Evolutionary conservation across 2,113 vertebrate genomes (phyloP).

Genomic region (Stegastes partitus): DNA sequence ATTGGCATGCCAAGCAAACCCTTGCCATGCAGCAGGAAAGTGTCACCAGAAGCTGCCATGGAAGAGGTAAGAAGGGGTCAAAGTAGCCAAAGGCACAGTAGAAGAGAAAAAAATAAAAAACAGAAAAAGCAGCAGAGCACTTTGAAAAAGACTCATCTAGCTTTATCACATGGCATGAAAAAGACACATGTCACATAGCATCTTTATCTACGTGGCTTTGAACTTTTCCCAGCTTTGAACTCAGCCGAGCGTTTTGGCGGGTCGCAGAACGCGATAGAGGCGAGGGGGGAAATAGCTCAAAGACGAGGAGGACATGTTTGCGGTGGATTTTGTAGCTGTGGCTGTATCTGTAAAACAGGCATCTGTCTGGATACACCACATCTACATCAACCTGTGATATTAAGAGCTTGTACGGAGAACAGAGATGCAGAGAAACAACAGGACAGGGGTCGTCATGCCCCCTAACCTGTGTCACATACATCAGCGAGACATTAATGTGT

Average conservation of each 20-base stretch:
- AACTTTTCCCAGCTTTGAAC: conserved; percentile 64
- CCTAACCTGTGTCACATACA: neutral
- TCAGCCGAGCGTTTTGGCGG: conserved; percentile 32
- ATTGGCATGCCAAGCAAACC: conserved; percentile 64
- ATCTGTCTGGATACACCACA: conserved; percentile 71
- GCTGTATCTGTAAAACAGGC: conserved; percentile 51
- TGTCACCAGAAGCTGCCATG: conserved; percentile 25
- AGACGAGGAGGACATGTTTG: conserved; percentile 48
- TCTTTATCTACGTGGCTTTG: conserved; percentile 62
- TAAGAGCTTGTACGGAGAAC: conserved; percentile 85
- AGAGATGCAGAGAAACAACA: conserved; percentile 85
- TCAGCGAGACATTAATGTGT: conserved; percentile 11
- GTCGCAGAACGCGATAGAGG: conserved; percentile 30
- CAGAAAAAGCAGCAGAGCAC: conserved; percentile 23
- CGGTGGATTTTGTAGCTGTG: conserved; percentile 18
- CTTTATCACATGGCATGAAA: conserved; percentile 53
- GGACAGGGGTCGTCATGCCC: conserved; percentile 74
- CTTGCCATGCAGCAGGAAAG: conserved; percentile 57
- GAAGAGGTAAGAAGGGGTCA: conserved; percentile 40
- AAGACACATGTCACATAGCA: conserved; percentile 43
- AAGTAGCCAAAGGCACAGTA: conserved; percentile 35
- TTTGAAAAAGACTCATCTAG: conserved; percentile 58
- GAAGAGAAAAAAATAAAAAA: neutral
- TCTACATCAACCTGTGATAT: conserved; percentile 87
- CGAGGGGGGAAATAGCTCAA: conserved; percentile 22